A percentile compares a stretch with the other conserved stretches of the same genome.
phyloP scores from a whole-genome alignment of 2,888 invertebrate genomes.

The Kuschelorhynchus macadamiae region DNA sequence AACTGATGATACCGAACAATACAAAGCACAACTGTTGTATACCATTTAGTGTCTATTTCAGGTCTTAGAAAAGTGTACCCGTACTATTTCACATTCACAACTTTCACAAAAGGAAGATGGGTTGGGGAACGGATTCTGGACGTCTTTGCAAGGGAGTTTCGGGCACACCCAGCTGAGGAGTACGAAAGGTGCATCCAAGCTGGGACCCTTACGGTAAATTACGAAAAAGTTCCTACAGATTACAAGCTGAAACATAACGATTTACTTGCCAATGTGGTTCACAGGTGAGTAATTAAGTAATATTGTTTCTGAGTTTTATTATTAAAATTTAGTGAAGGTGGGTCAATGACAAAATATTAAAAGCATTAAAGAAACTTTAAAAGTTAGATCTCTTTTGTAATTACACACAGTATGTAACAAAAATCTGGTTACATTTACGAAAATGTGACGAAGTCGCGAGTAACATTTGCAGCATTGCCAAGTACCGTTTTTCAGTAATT shows the following conservation, averaged over 20 bases:
- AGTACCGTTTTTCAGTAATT: no score
- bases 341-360: no score
- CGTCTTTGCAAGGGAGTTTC: conserved; percentile 93
- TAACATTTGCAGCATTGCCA: no score
- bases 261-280: conserved; percentile 91
- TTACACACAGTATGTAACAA: no score
- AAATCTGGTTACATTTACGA: no score
- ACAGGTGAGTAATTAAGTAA: conserved; percentile 82
- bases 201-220: conserved; percentile 94
- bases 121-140: conserved; percentile 93
- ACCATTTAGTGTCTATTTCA: conserved; percentile 68
- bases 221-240: conserved; percentile 90
- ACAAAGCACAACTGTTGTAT: no score
- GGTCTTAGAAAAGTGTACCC: conserved; percentile 97
- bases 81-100: conserved; percentile 96
- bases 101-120: conserved; percentile 97
- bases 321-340: no score
- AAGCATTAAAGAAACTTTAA: no score
- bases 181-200: conserved; percentile 93
- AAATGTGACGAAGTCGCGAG: no score
- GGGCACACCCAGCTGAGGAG: conserved; percentile 93
- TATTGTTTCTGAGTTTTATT: no score
- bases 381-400: no score
- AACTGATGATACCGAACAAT: not conserved
- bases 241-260: conserved; percentile 95